Percentiles rank a stretch among this genome's conserved stretches.
These are phyloP conservation scores for Gnathonemus longibarbis DNA, from an alignment of 2,113 vertebrate species.

Conservation along the genomic window DNA sequence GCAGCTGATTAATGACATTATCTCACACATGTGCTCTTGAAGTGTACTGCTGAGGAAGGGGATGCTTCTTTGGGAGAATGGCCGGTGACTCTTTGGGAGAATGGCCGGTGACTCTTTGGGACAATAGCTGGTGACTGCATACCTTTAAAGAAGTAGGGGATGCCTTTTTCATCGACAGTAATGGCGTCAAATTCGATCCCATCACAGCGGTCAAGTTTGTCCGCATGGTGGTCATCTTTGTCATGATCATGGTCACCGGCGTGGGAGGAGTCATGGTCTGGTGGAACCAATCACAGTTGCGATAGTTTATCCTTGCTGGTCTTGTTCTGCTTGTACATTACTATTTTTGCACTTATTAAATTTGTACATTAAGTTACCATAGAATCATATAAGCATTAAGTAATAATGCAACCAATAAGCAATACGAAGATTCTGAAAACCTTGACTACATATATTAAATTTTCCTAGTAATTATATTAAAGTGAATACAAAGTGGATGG, in stretches of 20 bases:
- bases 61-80: neutral
- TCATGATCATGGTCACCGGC: neutral
- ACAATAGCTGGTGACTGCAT: neutral
- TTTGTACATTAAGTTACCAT: neutral
- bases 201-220: constrained; percentile 51
- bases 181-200: constrained; percentile 73
- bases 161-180: constrained; percentile 62
- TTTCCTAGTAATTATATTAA: neutral
- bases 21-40: neutral
- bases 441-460: neutral
- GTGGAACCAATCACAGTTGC: neutral
- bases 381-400: neutral
- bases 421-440: neutral
- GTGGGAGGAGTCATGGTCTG: neutral
- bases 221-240: constrained; percentile 9
- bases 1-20: neutral
- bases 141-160: constrained; percentile 74
- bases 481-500: neutral
- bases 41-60: neutral
- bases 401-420: neutral
- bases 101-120: neutral
- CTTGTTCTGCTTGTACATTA: neutral
- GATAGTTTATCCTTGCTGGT: neutral
- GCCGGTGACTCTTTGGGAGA: too few species aligned
- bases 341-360: neutral